Conservation (phyloP, 2,797 vertebrate species). For the Periophthalmus magnuspinnatus region DNA sequence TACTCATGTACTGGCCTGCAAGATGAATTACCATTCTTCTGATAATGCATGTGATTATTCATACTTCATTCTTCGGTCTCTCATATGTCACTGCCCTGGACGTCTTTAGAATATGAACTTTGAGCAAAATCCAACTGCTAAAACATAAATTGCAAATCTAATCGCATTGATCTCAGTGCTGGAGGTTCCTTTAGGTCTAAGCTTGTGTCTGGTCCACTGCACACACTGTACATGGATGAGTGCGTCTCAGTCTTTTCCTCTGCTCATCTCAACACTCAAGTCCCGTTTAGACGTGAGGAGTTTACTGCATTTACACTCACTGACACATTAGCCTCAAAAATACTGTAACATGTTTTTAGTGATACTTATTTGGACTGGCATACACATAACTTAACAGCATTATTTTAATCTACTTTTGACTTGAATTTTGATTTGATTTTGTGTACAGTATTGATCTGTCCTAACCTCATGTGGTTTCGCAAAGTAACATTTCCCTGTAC, state of each 20-base stretch:
- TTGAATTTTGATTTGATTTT: background rate
- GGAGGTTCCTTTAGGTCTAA: background rate
- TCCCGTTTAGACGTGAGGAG: conserved; percentile 14
- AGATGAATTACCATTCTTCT: too few species aligned
- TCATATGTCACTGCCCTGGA: too few species aligned
- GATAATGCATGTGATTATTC: too few species aligned
- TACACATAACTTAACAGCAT: too few species aligned
- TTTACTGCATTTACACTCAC: conserved; percentile 2
- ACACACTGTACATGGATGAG: conserved; percentile 46
- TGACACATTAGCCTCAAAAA: background rate
- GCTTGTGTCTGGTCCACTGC: conserved; percentile 45
- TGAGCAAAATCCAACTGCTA: too few species aligned
- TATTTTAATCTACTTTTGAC: background rate
- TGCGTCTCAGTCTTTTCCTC: conserved; percentile 23
- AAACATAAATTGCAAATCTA: too few species aligned
- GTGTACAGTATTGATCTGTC: background rate
- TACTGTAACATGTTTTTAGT: background rate
- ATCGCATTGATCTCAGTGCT: background rate
- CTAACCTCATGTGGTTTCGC: background rate
- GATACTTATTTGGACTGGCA: too few species aligned
- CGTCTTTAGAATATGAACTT: too few species aligned
- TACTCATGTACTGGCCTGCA: too few species aligned
- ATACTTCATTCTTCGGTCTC: too few species aligned
- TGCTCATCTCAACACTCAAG: conserved; percentile 2
- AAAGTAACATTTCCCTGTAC: background rate